phyloP scores from a whole-genome alignment of 2,113 vertebrate genomes.

The Leptobrachium leishanense region DNA sequence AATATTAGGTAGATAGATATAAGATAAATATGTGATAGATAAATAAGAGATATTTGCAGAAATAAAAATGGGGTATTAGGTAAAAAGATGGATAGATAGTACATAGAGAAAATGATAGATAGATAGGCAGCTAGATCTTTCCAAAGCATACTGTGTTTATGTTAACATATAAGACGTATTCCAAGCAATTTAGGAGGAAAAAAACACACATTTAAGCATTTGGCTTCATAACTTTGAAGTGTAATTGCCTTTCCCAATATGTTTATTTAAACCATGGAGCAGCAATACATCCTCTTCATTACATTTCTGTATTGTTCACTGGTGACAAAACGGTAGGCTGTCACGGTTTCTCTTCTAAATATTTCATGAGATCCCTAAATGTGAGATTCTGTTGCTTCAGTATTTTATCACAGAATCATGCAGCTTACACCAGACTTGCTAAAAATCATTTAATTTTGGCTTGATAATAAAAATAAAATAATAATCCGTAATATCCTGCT shows the following conservation, averaged over 20 bases:
- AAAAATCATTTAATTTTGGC: background rate
- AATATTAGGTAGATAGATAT: too few relatives aligned
- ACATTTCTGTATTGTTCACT: background rate
- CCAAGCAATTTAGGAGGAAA: background rate
- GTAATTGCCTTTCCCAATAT: background rate
- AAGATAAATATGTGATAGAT: too few relatives aligned
- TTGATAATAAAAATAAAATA: background rate
- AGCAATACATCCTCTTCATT: background rate
- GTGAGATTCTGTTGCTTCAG: background rate
- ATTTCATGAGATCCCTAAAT: background rate
- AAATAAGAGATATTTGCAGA: too few relatives aligned
- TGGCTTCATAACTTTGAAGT: background rate
- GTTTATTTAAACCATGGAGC: background rate
- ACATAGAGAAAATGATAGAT: too few relatives aligned
- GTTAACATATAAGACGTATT: background rate
- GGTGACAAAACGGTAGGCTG: background rate
- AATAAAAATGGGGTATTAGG: too few relatives aligned
- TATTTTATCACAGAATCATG: slow-evolving; percentile 3
- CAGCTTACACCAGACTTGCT: background rate
- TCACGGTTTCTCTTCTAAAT: background rate
- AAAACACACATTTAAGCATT: background rate
- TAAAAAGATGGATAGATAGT: too few relatives aligned
- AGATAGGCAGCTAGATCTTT: too few relatives aligned
- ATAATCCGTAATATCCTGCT: slow-evolving; percentile 8
- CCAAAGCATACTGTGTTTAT: background rate